Base-by-base conservation (phyloP, 2,888 invertebrate genomes). In the Chirona hameri region DNA sequence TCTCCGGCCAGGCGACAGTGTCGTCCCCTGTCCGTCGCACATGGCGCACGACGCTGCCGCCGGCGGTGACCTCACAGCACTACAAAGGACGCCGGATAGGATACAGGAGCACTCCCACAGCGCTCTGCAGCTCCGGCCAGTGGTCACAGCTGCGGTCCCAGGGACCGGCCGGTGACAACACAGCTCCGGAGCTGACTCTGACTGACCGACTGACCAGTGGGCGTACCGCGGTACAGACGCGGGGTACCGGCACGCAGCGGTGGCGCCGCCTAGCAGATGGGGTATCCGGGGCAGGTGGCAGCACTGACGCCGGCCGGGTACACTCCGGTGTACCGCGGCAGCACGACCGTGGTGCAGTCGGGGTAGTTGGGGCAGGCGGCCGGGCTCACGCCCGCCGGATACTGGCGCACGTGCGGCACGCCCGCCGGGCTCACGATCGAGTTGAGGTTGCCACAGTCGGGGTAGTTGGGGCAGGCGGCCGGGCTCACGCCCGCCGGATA, bases 311-410 rank as follows among this genome's bases (percentile, higher is more conserved):
- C 82, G 0, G 82, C 82, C 21, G 82, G 82, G 48, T 82, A 82
- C 39, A 82, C 82, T 12, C 24, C n/a, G 48, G 46, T 57, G 48
- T 31, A 57, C 24, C n/a, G 29, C 48, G 81, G 46, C 52, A 55
- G 15, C 15, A 1, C 10, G 52, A 15, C 21, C 31, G 10, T 18
- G 81, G 7, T 29, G 60, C 82, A 82, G 81, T 82, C 9, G 27
- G 82, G 82, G 81, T 82, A 82, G 82, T 82, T 55, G 82, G 82
- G 82, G 82, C 82, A 82, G 72, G 72, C 55, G 57, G 82, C 82
- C 15, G 82, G 57, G 2, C 48, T 14, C 2, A 82, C 82, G 31
- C 82, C 82, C 3, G 82, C 82, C 10, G 82, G 83, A 52, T 79
- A 83, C 57, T 82, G 27, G 4, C 57, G 48, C 21, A 24, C 69